Conservation (phyloP, 1,140 invertebrate species). For the Sesamia nonagrioides region DNA sequence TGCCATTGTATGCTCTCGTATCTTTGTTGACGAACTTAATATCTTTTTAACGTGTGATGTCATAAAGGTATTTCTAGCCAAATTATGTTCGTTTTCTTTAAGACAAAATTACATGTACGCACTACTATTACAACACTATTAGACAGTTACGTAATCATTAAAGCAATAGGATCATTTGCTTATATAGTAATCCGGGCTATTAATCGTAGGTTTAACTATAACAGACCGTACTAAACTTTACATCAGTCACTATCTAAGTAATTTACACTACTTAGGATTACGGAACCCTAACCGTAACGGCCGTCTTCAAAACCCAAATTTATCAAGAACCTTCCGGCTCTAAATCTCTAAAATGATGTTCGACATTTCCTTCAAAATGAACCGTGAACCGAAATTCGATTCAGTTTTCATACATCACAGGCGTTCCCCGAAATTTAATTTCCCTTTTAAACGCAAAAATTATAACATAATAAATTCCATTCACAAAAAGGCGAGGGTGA, state of each 20-base stretch:
- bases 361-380: slow-evolving; percentile 30
- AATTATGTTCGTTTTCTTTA: too few relatives aligned
- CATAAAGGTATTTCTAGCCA: too few relatives aligned
- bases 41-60: too few relatives aligned
- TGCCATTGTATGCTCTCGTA: too few relatives aligned
- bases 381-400: slow-evolving; percentile 19
- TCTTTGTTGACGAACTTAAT: too few relatives aligned
- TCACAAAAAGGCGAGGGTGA: slow-evolving; percentile 42
- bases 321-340: slow-evolving; percentile 28
- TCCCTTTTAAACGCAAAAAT: slow-evolving; percentile 29
- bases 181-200: slow-evolving; percentile 25
- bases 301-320: slow-evolving; percentile 28
- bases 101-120: too few relatives aligned
- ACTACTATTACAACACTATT: too few relatives aligned
- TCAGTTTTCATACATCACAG: slow-evolving; percentile 41
- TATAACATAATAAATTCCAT: slow-evolving; percentile 46
- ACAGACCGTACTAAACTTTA: slow-evolving; percentile 31
- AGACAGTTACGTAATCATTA: background rate
- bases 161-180: slow-evolving; percentile 23
- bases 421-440: slow-evolving; percentile 24
- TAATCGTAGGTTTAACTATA: slow-evolving; percentile 38
- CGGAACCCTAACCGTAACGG: slow-evolving; percentile 13
- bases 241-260: slow-evolving; percentile 29
- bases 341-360: slow-evolving; percentile 38
- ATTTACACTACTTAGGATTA: slow-evolving; percentile 35